Percentiles rank a stretch among this genome's conserved stretches.
phyloP scores from a whole-genome alignment of 1,140 invertebrate genomes.

The Diabrotica undecimpunctata region DNA sequence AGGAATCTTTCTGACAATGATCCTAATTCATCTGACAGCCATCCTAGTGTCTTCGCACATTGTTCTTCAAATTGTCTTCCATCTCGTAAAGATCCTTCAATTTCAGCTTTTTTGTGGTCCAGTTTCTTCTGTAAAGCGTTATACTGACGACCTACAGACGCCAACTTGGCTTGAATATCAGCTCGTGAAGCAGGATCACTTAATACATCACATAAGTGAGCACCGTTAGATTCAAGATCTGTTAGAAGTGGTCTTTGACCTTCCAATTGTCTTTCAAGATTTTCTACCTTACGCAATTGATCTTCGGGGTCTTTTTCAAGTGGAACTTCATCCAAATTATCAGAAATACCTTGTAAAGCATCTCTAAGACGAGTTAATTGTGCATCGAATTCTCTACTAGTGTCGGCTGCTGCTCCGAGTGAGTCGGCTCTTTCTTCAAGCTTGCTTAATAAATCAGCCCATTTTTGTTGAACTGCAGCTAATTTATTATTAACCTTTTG shows the following conservation, averaged over 20 bases:
- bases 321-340: constrained; percentile 81
- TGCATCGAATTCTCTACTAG: constrained; percentile 86
- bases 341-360: constrained; percentile 78
- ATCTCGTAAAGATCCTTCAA: constrained; percentile 80
- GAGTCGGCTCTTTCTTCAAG: constrained; percentile 80
- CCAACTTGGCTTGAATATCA: constrained; percentile 86
- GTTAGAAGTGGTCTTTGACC: constrained; percentile 81
- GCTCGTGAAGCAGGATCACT: constrained; percentile 84
- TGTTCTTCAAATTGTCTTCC: constrained; percentile 82
- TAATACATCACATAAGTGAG: constrained; percentile 81
- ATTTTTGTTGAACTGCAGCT: constrained; percentile 65
- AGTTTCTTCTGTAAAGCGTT: constrained; percentile 83
- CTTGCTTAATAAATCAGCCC: constrained; percentile 75
- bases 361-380: constrained; percentile 75
- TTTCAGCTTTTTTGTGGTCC: constrained; percentile 83
- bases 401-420: constrained; percentile 81
- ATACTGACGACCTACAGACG: constrained; percentile 77
- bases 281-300: constrained; percentile 79
- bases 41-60: constrained; percentile 81
- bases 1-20: constrained; percentile 71
- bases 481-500: constrained; percentile 66
- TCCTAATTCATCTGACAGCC: constrained; percentile 77
- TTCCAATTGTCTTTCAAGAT: constrained; percentile 82
- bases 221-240: constrained; percentile 82
- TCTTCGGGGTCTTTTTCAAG: constrained; percentile 81